A percentile compares a stretch with the other conserved stretches of the same genome.
Conservation (phyloP, 1,140 invertebrate species). For the Oncopeltus fasciatus region DNA sequence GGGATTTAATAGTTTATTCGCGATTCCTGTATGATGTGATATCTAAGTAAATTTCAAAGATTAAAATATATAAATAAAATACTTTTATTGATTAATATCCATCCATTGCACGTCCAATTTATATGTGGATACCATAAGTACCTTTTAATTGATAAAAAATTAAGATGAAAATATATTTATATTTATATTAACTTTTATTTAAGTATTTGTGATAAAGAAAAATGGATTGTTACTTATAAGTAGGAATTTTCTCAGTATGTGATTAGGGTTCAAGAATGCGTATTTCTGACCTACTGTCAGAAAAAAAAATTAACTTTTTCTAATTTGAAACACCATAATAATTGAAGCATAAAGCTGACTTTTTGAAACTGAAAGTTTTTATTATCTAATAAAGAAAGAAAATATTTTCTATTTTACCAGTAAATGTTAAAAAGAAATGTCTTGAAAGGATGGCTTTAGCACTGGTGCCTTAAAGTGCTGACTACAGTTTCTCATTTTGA, state of each 20-base stretch:
- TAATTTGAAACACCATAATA: too few relatives aligned
- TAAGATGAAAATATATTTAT: constrained; percentile 4
- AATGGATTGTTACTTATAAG: constrained; percentile 2
- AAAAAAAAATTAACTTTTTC: too few relatives aligned
- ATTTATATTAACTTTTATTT: constrained; percentile 8
- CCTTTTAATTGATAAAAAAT: constrained; percentile 8
- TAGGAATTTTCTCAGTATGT: background rate
- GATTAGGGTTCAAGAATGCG: too few relatives aligned
- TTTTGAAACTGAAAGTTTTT: too few relatives aligned
- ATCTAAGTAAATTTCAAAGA: background rate
- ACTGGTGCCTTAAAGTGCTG: background rate
- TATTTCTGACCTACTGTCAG: too few relatives aligned
- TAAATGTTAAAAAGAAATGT: background rate
- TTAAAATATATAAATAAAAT: too few relatives aligned
- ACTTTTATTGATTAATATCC: constrained; percentile 6
- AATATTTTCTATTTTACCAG: background rate
- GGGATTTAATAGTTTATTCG: background rate
- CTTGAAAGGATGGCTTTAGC: background rate
- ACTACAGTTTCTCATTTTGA: background rate
- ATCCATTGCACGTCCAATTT: constrained; percentile 7
- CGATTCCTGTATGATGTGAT: background rate
- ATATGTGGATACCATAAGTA: constrained; percentile 1
- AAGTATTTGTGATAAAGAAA: constrained; percentile 12
- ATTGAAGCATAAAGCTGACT: too few relatives aligned
- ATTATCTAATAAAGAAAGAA: too few relatives aligned